Conservation (phyloP, 2,113 vertebrate species). For the Hystrix brachyura region DNA sequence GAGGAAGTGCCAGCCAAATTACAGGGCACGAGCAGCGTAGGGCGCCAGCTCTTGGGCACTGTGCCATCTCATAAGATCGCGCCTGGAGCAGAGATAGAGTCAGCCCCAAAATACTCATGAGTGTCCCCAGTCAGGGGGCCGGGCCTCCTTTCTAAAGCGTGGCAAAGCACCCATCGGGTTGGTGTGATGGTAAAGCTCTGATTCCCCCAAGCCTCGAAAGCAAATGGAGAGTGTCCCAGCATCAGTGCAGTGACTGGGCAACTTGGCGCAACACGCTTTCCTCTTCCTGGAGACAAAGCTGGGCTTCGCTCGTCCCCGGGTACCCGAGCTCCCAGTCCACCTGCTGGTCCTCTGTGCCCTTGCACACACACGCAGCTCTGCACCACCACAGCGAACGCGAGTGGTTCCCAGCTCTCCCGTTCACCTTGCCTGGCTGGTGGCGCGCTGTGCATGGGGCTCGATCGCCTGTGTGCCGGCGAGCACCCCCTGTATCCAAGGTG, state of each 20-base stretch:
- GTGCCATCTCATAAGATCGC: rapidly evolving
- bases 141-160: too few species aligned
- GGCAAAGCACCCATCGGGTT: neutral
- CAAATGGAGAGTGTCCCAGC: neutral
- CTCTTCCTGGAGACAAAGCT: neutral
- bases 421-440: neutral
- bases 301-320: neutral
- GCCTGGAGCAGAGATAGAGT: neutral
- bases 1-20: neutral
- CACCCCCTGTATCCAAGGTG: too few species aligned
- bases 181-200: neutral
- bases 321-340: too few species aligned
- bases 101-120: neutral
- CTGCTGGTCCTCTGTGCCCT: neutral
- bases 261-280: neutral
- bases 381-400: neutral
- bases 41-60: neutral
- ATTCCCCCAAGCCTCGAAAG: neutral
- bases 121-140: too few species aligned
- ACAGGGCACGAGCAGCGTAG: neutral
- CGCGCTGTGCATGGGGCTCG: neutral
- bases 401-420: neutral
- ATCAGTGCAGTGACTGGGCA: neutral
- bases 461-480: neutral
- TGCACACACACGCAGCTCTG: neutral